Percentiles rank a stretch among this genome's conserved stretches.
These are phyloP conservation scores for Protomyctophum bolini DNA, from an alignment of 2,113 vertebrate genomes.

Conservation along the genomic window DNA sequence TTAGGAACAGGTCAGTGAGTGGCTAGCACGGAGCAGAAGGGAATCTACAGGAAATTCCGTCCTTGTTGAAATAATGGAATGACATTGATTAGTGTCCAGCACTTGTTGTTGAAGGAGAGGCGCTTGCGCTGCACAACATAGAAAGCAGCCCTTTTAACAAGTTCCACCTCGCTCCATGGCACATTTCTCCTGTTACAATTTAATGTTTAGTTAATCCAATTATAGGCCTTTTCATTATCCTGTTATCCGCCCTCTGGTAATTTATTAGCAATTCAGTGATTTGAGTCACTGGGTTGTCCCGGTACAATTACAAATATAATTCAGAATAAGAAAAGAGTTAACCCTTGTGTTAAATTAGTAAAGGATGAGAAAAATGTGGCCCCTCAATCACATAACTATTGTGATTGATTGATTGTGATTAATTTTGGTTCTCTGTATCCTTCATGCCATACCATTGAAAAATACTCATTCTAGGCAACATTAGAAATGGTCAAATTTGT, in stretches of 20 bases:
- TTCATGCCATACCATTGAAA: too few species aligned
- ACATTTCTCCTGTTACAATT: background rate
- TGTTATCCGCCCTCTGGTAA: background rate
- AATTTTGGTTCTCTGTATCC: background rate
- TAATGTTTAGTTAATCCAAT: background rate
- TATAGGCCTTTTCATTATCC: background rate
- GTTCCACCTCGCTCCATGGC: background rate
- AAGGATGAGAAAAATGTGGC: too few species aligned
- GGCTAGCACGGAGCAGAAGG: background rate
- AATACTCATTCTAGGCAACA: too few species aligned
- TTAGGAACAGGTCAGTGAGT: constrained; percentile 27
- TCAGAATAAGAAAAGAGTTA: too few species aligned
- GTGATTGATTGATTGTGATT: too few species aligned
- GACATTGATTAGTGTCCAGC: background rate
- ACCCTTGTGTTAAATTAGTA: too few species aligned
- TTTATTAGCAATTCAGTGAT: background rate
- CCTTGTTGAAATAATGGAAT: background rate
- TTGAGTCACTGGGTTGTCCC: background rate
- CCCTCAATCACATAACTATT: constrained; percentile 1
- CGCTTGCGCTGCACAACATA: background rate
- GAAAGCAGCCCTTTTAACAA: background rate
- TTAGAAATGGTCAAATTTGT: too few species aligned
- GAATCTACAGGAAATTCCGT: background rate
- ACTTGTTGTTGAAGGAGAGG: background rate
- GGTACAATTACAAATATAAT: too few species aligned